phyloP scores from a whole-genome alignment of 1,140 invertebrate genomes.

The Drosophila setifemur region DNA sequence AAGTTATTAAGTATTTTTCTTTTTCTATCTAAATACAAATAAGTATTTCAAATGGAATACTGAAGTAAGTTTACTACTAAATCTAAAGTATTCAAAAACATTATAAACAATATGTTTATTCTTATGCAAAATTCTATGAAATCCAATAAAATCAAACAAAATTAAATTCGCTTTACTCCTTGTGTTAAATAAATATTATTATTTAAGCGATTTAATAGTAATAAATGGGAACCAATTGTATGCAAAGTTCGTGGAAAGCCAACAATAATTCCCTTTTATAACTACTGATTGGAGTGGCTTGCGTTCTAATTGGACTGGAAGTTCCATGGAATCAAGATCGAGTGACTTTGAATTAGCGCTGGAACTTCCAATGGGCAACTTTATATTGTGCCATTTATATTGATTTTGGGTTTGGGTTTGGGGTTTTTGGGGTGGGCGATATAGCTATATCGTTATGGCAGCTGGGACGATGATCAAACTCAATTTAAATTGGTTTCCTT shows the following conservation, averaged over 20 bases:
- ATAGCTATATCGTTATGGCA: constrained; percentile 32
- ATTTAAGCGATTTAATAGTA: too few relatives aligned
- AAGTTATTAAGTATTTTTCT: too few relatives aligned
- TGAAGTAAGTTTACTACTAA: too few relatives aligned
- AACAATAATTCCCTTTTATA: neutral
- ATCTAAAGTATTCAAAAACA: too few relatives aligned
- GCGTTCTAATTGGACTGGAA: constrained; percentile 8
- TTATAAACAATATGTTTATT: too few relatives aligned
- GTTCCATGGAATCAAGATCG: constrained; percentile 14
- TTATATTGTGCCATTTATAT: constrained; percentile 40
- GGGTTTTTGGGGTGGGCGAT: neutral
- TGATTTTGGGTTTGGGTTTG: constrained; percentile 21
- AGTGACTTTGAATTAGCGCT: constrained; percentile 20
- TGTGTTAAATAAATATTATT: too few relatives aligned
- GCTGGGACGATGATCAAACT: constrained; percentile 32
- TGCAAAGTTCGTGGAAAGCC: constrained; percentile 1
- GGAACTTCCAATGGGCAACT: constrained; percentile 9
- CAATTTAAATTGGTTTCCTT: constrained; percentile 53
- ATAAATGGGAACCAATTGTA: too few relatives aligned
- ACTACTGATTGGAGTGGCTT: neutral
- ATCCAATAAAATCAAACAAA: too few relatives aligned
- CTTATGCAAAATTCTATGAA: too few relatives aligned
- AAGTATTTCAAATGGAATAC: too few relatives aligned
- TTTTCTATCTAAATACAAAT: too few relatives aligned
- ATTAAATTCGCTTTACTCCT: too few relatives aligned